These are phyloP conservation scores for Volucella inanis DNA, from an alignment of 2,888 invertebrate genomes.

Conservation along the genomic window DNA sequence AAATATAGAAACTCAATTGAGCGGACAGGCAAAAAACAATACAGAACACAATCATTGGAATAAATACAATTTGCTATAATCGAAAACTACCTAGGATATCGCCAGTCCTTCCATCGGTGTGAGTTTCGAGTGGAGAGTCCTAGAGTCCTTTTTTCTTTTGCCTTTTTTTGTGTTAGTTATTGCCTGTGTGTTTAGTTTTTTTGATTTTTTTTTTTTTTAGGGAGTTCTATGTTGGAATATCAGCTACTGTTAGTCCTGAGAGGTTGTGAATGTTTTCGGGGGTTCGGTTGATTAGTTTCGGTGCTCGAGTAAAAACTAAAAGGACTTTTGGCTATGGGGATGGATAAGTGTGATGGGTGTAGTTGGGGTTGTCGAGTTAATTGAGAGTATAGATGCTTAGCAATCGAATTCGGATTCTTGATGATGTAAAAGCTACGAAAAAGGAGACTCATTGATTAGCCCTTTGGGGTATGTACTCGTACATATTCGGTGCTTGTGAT, in stretches of 20 bases:
- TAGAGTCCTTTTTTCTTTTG: background rate
- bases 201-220: conserved; percentile 10
- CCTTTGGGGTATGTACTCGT: conserved; percentile 28
- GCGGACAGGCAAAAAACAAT: conserved; percentile 61
- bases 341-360: conserved; percentile 38
- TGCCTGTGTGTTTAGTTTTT: conserved; percentile 61
- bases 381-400: conserved; percentile 42
- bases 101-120: too few species aligned
- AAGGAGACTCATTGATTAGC: conserved; percentile 47
- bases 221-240: background rate
- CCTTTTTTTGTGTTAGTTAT: conserved; percentile 61
- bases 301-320: conserved; percentile 62
- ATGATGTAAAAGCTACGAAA: conserved; percentile 38
- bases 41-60: conserved; percentile 72
- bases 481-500: background rate
- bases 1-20: conserved; percentile 68
- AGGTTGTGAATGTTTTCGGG: conserved; percentile 69
- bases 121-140: background rate
- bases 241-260: background rate
- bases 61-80: conserved; percentile 74
- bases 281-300: conserved; percentile 69
- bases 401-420: conserved; percentile 21
- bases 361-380: conserved; percentile 37
- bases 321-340: conserved; percentile 29
- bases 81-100: conserved; percentile 58